Evolutionary conservation across 2,113 vertebrate species (phyloP).

Genomic region (Laterallus jamaicensis): DNA sequence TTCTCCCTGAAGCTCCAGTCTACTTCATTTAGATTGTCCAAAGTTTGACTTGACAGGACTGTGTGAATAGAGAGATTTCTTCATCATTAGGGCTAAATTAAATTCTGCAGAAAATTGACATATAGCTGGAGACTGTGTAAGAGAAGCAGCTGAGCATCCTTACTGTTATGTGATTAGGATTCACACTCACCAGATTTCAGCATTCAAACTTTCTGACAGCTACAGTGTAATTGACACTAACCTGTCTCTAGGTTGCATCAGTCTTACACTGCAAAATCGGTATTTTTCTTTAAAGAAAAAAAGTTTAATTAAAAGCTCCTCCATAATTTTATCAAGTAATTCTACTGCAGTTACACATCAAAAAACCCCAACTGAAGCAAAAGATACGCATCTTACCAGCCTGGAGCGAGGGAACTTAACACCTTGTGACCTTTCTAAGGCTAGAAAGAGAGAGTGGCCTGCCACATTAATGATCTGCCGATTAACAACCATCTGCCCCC

Average conservation of each 20-base stretch:
- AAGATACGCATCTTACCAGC: not conserved
- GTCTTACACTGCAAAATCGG: not conserved
- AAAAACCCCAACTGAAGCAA: not conserved
- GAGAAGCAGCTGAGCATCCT: slow-evolving; percentile 50
- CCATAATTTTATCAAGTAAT: not conserved
- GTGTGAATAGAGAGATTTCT: slow-evolving; percentile 56
- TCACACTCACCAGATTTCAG: slow-evolving; percentile 48
- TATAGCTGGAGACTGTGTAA: not conserved
- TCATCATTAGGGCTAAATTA: slow-evolving; percentile 58
- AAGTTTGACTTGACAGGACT: slow-evolving; percentile 46
- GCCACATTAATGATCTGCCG: slow-evolving; percentile 46
- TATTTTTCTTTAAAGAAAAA: not conserved
- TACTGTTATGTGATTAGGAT: slow-evolving; percentile 55
- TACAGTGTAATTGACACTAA: slow-evolving; percentile 66
- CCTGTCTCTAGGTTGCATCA: slow-evolving; percentile 12
- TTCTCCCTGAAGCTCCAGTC: not conserved
- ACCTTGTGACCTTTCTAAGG: slow-evolving; percentile 42
- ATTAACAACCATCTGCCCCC: slow-evolving; percentile 64
- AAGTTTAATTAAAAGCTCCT: not conserved
- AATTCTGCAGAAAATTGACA: slow-evolving; percentile 65
- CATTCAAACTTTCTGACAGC: slow-evolving; percentile 70
- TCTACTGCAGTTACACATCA: not conserved
- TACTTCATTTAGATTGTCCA: slow-evolving; percentile 49
- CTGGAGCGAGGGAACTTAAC: slow-evolving; percentile 51
- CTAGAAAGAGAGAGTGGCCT: slow-evolving; percentile 30